phyloP scores from a whole-genome alignment of 2,113 vertebrate genomes.

The Gallinago jamesoni region DNA sequence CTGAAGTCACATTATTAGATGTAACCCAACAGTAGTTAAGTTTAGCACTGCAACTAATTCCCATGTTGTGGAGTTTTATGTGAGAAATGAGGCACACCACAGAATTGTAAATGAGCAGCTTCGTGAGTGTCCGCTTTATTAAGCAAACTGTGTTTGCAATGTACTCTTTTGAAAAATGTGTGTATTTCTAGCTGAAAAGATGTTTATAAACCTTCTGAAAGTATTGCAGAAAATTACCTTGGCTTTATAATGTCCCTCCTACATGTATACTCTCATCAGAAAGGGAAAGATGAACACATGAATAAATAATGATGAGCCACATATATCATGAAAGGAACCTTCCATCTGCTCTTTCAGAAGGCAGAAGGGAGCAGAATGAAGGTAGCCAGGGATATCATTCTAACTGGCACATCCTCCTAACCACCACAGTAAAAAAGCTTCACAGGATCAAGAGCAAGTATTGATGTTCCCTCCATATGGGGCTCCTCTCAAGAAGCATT shows the following conservation, averaged over 20 bases:
- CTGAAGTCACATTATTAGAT: not conserved
- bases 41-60: not conserved
- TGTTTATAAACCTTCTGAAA: slow-evolving; percentile 54
- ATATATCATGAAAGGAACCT: slow-evolving; percentile 19
- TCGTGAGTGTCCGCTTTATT: not conserved
- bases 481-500: not conserved
- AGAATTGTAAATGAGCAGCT: slow-evolving; percentile 23
- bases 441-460: not conserved
- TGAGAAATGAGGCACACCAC: not conserved
- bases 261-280: slow-evolving; percentile 44
- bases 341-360: slow-evolving; percentile 52
- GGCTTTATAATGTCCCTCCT: slow-evolving; percentile 49
- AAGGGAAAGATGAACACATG: slow-evolving; percentile 47
- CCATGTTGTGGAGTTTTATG: not conserved
- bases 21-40: not conserved
- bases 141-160: not conserved
- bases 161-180: slow-evolving; percentile 16
- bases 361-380: not conserved
- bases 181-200: slow-evolving; percentile 30
- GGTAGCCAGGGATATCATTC: not conserved
- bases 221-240: slow-evolving; percentile 52
- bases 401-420: not conserved
- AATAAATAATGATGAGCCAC: slow-evolving; percentile 60
- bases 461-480: not conserved
- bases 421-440: not conserved